Evolutionary conservation across 2,888 invertebrate genomes (phyloP).

Genomic region (Latrodectus hesperus): DNA sequence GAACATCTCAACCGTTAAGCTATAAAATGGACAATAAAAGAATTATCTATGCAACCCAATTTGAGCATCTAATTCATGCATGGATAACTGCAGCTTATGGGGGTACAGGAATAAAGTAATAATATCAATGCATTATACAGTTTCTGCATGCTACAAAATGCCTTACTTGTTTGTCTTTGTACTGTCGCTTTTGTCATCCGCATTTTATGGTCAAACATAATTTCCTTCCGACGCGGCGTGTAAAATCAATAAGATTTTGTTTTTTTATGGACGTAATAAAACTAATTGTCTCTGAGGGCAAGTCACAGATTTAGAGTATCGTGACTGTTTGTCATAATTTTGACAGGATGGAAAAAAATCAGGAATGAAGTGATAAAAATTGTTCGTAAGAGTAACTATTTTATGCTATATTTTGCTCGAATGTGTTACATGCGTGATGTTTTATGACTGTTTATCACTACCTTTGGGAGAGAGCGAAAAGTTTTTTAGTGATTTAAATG

Average conservation of each 20-base stretch:
- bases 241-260: constrained; percentile 1
- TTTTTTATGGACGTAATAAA: constrained; percentile 36
- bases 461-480: background rate
- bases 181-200: constrained; percentile 21
- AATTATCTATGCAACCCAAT: constrained; percentile 46
- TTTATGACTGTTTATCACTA: background rate
- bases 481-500: background rate
- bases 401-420: background rate
- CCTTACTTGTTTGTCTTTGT: constrained; percentile 43
- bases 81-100: constrained; percentile 18
- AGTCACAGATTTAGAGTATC: constrained; percentile 28
- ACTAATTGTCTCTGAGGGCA: constrained; percentile 41
- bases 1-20: constrained; percentile 51
- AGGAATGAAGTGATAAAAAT: constrained; percentile 53
- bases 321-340: constrained; percentile 62
- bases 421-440: constrained; percentile 1
- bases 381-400: constrained; percentile 9
- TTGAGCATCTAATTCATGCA: constrained; percentile 36
- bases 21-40: constrained; percentile 51
- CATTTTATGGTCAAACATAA: constrained; percentile 37
- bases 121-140: constrained; percentile 50
- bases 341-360: background rate
- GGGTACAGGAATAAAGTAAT: background rate
- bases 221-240: constrained; percentile 7
- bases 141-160: constrained; percentile 20